Percentiles rank a stretch among this genome's conserved stretches.
phyloP scores from a whole-genome alignment of 2,888 invertebrate species.

The Cantharis nigra region DNA sequence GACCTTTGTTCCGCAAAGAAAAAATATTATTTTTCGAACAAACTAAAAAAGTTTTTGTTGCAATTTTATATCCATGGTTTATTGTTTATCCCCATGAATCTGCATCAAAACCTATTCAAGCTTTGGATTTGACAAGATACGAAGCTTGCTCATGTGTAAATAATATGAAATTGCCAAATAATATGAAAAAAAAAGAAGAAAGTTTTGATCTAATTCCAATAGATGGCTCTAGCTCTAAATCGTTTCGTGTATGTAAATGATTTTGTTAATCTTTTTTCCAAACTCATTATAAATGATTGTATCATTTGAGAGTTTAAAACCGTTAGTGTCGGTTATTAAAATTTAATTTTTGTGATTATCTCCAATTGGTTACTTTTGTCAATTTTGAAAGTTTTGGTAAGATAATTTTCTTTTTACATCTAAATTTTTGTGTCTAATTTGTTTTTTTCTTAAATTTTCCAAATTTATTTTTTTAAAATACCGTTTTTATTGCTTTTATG shows the following conservation, averaged over 20 bases:
- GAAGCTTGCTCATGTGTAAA: constrained; percentile 3
- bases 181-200: constrained; percentile 21
- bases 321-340: too few relatives aligned
- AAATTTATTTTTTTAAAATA: too few relatives aligned
- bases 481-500: too few relatives aligned
- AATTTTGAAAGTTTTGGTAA: too few relatives aligned
- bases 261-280: too few relatives aligned
- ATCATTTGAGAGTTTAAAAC: too few relatives aligned
- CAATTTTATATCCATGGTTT: constrained; percentile 17
- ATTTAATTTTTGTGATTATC: too few relatives aligned
- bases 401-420: too few relatives aligned
- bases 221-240: constrained; percentile 8
- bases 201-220: constrained; percentile 13
- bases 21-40: constrained; percentile 25
- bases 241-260: constrained; percentile 10
- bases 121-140: constrained; percentile 27
- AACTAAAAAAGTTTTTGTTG: constrained; percentile 19
- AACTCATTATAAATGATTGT: too few relatives aligned
- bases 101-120: constrained; percentile 26
- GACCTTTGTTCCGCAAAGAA: constrained; percentile 14
- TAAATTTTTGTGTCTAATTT: too few relatives aligned
- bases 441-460: too few relatives aligned
- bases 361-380: too few relatives aligned
- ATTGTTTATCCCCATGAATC: constrained; percentile 24
- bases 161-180: background rate